Evolutionary conservation across 2,888 invertebrate species (phyloP).

Genomic region (Pachliopta kotzebuea): DNA sequence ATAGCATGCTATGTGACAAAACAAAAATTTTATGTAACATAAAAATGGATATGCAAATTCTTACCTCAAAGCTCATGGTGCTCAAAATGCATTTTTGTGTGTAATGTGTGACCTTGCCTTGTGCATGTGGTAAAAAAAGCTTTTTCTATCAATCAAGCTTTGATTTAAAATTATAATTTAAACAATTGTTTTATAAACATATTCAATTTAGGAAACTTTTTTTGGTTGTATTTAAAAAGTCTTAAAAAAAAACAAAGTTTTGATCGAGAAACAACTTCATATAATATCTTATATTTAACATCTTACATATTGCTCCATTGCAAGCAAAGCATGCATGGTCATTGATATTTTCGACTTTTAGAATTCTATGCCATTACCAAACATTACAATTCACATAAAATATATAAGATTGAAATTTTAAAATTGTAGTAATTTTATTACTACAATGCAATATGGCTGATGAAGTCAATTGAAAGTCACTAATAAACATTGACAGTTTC

Average conservation of each 20-base stretch:
- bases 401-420: conserved; percentile 5
- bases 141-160: neutral
- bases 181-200: too few relatives aligned
- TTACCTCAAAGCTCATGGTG: conserved; percentile 49
- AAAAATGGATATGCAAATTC: conserved; percentile 46
- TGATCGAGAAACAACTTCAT: conserved; percentile 66
- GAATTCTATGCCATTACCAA: conserved; percentile 13
- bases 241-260: conserved; percentile 43
- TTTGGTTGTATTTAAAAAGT: neutral
- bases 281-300: conserved; percentile 70
- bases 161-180: too few relatives aligned
- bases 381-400: conserved; percentile 7
- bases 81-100: conserved; percentile 40
- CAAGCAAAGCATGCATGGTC: conserved; percentile 48
- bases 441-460: conserved; percentile 33
- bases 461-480: conserved; percentile 20
- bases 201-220: too few relatives aligned
- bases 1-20: conserved; percentile 17
- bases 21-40: conserved; percentile 36
- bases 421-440: conserved; percentile 9
- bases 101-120: conserved; percentile 23
- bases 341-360: conserved; percentile 28
- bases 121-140: conserved; percentile 9
- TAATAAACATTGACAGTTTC: conserved; percentile 14
- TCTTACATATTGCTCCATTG: conserved; percentile 58